phyloP scores from a whole-genome alignment of 2,888 invertebrate species.

The Stenodera caucasica region DNA sequence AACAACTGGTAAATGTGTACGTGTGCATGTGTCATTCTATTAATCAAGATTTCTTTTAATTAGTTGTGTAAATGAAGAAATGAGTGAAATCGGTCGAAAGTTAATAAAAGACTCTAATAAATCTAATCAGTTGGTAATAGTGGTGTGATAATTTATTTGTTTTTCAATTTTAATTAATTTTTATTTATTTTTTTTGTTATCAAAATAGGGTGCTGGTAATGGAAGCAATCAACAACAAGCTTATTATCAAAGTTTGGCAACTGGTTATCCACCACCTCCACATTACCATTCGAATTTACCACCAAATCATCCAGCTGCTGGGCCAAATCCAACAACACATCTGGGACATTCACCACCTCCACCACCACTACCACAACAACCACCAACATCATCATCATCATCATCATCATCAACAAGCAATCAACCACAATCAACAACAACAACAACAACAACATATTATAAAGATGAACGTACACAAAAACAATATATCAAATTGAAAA shows the following conservation, averaged over 20 bases:
- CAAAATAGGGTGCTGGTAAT: slow-evolving; percentile 67
- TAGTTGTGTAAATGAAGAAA: background rate
- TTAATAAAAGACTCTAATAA: background rate
- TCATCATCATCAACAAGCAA: slow-evolving; percentile 45
- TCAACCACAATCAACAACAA: no score
- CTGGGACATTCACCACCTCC: slow-evolving; percentile 71
- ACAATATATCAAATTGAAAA: slow-evolving; percentile 75
- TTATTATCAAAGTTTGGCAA: slow-evolving; percentile 63
- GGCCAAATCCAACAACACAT: slow-evolving; percentile 60
- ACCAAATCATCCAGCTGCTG: slow-evolving; percentile 51
- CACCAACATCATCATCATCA: background rate
- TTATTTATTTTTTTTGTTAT: slow-evolving; percentile 25
- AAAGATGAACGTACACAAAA: slow-evolving; percentile 80
- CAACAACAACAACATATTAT: slow-evolving; percentile 61
- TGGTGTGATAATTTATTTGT: background rate
- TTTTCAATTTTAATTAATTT: background rate
- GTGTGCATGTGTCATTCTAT: background rate
- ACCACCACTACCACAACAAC: no score
- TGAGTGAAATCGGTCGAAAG: slow-evolving; percentile 3
- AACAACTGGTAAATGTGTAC: background rate
- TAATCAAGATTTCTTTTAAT: background rate
- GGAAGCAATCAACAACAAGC: slow-evolving; percentile 70
- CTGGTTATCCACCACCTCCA: slow-evolving; percentile 56
- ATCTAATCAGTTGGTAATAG: no score
- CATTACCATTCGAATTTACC: slow-evolving; percentile 60